Conservation (phyloP, 2,888 invertebrate species). For the Agriopis aurantiaria region DNA sequence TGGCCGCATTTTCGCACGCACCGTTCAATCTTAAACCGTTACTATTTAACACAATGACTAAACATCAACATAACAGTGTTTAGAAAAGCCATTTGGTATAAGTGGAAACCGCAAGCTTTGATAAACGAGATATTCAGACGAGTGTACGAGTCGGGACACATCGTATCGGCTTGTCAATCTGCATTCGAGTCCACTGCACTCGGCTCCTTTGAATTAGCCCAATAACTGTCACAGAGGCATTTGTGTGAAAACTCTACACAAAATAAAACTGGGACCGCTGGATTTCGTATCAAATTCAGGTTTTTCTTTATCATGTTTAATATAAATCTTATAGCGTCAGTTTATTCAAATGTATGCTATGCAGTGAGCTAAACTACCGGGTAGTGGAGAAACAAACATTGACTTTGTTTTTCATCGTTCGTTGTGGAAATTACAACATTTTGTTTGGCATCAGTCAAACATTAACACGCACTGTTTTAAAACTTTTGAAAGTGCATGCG, state of each 20-base stretch:
- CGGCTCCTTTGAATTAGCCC: constrained; percentile 48
- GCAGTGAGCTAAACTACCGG: background rate
- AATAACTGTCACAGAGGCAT: constrained; percentile 45
- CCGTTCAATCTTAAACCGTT: constrained; percentile 70
- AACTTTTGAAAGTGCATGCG: too few species aligned
- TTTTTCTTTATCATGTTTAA: constrained; percentile 24
- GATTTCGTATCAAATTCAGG: constrained; percentile 39
- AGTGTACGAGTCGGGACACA: background rate
- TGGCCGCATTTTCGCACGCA: constrained; percentile 82
- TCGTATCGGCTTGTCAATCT: constrained; percentile 59
- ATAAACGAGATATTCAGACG: constrained; percentile 46
- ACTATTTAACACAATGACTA: constrained; percentile 71
- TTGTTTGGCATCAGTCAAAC: background rate
- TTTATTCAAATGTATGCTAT: background rate
- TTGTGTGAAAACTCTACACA: constrained; percentile 26
- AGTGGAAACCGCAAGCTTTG: constrained; percentile 57
- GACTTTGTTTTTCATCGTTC: background rate
- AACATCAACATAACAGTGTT: constrained; percentile 66
- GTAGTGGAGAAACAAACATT: background rate
- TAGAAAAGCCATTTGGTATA: constrained; percentile 48
- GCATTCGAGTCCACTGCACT: constrained; percentile 51
- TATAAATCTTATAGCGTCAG: background rate
- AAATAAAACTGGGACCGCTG: constrained; percentile 24
- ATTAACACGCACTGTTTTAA: too few species aligned
- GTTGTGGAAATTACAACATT: background rate